A percentile compares a stretch with the other conserved stretches of the same genome.
phyloP scores from a whole-genome alignment of 1,140 invertebrate genomes.

The Phymorhynchus buccinoides region DNA sequence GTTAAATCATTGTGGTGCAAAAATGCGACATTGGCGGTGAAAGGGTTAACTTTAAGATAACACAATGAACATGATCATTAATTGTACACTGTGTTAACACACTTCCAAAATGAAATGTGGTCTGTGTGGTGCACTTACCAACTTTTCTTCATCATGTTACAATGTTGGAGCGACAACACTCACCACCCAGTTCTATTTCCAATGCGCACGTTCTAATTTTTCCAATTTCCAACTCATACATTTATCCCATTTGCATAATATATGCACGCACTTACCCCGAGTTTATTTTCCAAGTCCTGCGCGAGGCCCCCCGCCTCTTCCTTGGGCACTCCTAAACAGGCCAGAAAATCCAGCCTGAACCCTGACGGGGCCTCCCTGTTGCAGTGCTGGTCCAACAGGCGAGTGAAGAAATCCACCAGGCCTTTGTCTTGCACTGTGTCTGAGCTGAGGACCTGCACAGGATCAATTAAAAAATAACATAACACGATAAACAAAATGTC shows the following conservation, averaged over 20 bases:
- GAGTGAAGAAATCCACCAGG: constrained; percentile 69
- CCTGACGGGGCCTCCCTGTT: constrained; percentile 55
- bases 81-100: too few species aligned
- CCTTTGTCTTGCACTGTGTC: constrained; percentile 58
- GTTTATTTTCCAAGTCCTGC: constrained; percentile 62
- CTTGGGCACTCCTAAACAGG: constrained; percentile 66
- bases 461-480: too few species aligned
- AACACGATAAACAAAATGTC: too few species aligned
- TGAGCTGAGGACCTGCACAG: constrained; percentile 7
- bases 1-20: too few species aligned
- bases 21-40: too few species aligned
- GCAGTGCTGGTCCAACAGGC: constrained; percentile 56
- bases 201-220: neutral
- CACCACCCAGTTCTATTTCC: neutral
- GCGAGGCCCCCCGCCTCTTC: constrained; percentile 60
- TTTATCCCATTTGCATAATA: neutral
- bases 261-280: constrained; percentile 57
- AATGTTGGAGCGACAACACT: too few species aligned
- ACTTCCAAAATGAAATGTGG: too few species aligned
- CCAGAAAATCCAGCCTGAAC: constrained; percentile 71
- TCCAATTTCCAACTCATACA: neutral
- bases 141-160: too few species aligned
- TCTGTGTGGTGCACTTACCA: too few species aligned
- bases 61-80: too few species aligned
- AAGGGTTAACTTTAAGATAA: too few species aligned